Conservation (phyloP, 2,797 vertebrate species). For the Smutsia gigantea region DNA sequence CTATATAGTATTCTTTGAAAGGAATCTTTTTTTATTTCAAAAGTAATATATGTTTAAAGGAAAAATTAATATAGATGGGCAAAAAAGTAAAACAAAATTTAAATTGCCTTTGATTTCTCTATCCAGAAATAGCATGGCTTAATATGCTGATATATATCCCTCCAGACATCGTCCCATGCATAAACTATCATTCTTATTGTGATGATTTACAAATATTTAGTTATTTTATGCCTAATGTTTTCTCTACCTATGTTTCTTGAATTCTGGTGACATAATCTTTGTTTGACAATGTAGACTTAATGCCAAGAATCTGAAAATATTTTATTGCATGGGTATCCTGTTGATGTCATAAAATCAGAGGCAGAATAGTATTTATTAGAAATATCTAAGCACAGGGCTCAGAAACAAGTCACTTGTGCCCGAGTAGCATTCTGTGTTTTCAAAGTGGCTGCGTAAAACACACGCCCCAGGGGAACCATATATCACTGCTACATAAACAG, state of each 20-base stretch:
- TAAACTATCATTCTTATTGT: background rate
- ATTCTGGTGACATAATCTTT: conserved; percentile 59
- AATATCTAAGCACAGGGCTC: conserved; percentile 57
- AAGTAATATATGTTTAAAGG: conserved; percentile 19
- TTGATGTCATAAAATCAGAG: conserved; percentile 75
- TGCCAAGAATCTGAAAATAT: conserved; percentile 58
- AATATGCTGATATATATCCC: background rate
- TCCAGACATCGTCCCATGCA: background rate
- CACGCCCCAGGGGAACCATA: conserved; percentile 50
- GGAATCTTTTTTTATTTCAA: conserved; percentile 51
- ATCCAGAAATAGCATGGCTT: background rate
- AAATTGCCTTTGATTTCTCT: conserved; percentile 29
- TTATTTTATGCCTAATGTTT: conserved; percentile 12
- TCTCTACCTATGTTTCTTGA: conserved; percentile 8
- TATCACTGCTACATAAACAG: conserved; percentile 71
- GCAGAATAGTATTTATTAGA: conserved; percentile 76
- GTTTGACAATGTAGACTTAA: conserved; percentile 59
- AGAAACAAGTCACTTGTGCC: conserved; percentile 64
- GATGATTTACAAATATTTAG: conserved; percentile 9
- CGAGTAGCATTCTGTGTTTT: conserved; percentile 54
- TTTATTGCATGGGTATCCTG: conserved; percentile 65
- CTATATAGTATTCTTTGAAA: conserved; percentile 22
- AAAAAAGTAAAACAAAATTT: conserved; percentile 37
- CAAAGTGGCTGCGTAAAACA: conserved; percentile 69
- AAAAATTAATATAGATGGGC: conserved; percentile 49